These are phyloP conservation scores for Schizopygopsis malacanthus DNA, from an alignment of 2,797 vertebrate genomes.

Conservation along the genomic window DNA sequence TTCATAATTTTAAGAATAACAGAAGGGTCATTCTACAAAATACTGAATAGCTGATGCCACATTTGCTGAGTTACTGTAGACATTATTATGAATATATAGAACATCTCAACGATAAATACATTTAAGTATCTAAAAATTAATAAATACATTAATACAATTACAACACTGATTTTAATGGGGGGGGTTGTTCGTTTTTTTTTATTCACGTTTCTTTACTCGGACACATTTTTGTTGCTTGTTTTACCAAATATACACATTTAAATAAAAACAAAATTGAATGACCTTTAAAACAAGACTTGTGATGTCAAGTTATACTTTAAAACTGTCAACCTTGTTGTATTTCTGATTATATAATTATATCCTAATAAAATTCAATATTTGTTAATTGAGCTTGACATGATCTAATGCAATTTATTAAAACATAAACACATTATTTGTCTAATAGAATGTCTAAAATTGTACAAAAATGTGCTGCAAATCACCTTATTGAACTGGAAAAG, in stretches of 20 bases:
- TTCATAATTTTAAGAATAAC: conserved; percentile 21
- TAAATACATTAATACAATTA: not conserved
- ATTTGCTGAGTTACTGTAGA: not conserved
- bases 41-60: not conserved
- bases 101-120: not conserved
- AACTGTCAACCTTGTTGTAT: not conserved
- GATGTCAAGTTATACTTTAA: not conserved
- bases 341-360: not conserved
- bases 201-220: not conserved
- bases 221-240: not conserved
- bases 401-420: not conserved
- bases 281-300: not conserved
- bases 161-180: not conserved
- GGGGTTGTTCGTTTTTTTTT: not conserved
- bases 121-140: not conserved
- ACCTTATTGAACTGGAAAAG: not conserved
- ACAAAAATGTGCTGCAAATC: not conserved
- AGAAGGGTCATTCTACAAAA: not conserved
- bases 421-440: not conserved
- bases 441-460: not conserved
- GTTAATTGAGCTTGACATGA: not conserved
- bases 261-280: not conserved
- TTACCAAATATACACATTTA: not conserved
- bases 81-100: not conserved
- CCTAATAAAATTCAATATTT: not conserved